Conservation (phyloP, 2,797 vertebrate genomes). For the Karalla daura region DNA sequence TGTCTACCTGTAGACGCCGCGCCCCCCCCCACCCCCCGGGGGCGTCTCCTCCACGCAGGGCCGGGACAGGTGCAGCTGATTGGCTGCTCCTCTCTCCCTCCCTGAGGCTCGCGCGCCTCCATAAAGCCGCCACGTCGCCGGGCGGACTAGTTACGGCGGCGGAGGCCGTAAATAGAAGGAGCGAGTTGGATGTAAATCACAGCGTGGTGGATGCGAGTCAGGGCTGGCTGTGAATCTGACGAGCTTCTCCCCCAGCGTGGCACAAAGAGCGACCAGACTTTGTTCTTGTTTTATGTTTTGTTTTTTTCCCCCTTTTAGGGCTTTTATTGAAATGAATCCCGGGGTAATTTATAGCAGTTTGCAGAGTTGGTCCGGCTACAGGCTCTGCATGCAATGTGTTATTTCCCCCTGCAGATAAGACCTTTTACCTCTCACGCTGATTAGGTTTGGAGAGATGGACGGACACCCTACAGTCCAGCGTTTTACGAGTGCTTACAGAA, state of each 20-base stretch:
- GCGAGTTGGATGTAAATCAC: conserved; percentile 43
- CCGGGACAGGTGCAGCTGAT: conserved; percentile 41
- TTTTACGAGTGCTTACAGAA: not conserved
- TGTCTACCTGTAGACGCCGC: not conserved
- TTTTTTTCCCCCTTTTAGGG: conserved; percentile 26
- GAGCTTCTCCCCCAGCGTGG: conserved; percentile 26
- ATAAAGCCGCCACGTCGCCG: conserved; percentile 42
- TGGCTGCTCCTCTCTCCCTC: conserved; percentile 1
- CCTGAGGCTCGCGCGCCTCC: conserved; percentile 11
- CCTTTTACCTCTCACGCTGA: not conserved
- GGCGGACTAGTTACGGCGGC: conserved; percentile 25
- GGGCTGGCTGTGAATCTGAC: conserved; percentile 36
- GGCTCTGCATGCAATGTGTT: not conserved
- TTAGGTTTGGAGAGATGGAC: not conserved
- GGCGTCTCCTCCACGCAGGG: no score
- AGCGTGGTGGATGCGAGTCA: conserved; percentile 31
- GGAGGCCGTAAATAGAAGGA: conserved; percentile 49
- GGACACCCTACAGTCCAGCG: not conserved
- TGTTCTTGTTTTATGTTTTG: no score
- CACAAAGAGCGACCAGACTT: conserved; percentile 23
- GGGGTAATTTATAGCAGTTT: conserved; percentile 26
- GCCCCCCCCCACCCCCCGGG: no score
- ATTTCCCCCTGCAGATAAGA: not conserved
- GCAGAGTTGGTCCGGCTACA: not conserved
- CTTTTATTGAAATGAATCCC: conserved; percentile 56